Evolutionary conservation across 2,113 vertebrate species (phyloP).

Genomic region (Sprattus sprattus): DNA sequence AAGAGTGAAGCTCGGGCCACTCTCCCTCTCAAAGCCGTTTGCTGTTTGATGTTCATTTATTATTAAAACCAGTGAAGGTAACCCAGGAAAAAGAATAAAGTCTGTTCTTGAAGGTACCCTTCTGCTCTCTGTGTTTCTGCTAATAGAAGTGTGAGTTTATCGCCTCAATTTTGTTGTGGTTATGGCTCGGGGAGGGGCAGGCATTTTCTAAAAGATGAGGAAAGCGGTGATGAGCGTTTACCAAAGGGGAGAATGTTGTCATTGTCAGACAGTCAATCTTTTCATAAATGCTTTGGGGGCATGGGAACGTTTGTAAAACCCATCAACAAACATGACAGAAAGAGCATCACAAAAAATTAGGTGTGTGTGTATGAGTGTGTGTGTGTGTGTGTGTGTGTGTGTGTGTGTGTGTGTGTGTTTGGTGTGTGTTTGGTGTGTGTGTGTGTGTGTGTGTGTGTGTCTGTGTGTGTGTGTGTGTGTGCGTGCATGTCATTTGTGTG

Average conservation of each 20-base stretch:
- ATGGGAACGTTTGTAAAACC: background rate
- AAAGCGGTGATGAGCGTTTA: background rate
- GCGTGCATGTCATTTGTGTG: background rate
- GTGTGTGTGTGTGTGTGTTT: background rate
- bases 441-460: background rate
- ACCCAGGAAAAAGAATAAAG: background rate
- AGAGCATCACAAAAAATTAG: too few relatives aligned
- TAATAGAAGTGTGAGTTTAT: background rate
- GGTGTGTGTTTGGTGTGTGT: background rate
- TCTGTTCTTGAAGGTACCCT: background rate
- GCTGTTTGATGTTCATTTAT: background rate
- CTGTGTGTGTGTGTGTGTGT: background rate
- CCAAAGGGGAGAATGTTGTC: background rate
- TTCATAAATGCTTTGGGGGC: background rate
- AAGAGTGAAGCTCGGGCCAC: background rate
- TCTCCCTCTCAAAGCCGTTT: background rate
- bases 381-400: background rate
- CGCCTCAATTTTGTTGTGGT: background rate
- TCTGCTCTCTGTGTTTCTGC: background rate
- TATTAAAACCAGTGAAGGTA: background rate
- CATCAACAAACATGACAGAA: background rate
- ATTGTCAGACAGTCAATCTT: background rate
- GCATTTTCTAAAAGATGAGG: background rate
- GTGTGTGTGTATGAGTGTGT: background rate
- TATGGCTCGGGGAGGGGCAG: background rate